Conservation (phyloP, 2,888 invertebrate genomes). For the Agriopis leucophaearia region DNA sequence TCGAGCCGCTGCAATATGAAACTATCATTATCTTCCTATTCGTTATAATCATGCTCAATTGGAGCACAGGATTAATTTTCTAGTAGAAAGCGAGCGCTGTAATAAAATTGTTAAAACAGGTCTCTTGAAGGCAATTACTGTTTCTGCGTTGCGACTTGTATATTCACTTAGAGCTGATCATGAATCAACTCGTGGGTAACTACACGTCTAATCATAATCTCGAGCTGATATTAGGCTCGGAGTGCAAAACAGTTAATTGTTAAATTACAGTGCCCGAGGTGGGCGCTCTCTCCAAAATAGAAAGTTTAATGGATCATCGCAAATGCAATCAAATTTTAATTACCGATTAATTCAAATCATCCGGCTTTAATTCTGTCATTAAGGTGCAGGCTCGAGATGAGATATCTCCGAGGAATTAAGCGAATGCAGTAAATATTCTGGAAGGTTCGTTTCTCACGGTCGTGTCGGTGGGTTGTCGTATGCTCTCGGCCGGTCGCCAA, state of each 20-base stretch:
- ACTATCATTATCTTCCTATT: conserved; percentile 51
- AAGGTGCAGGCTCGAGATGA: conserved; percentile 32
- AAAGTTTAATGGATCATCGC: conserved; percentile 45
- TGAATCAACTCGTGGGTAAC: conserved; percentile 9
- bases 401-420: conserved; percentile 28
- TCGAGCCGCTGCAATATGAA: conserved; percentile 26
- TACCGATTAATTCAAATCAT: conserved; percentile 41
- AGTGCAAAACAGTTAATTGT: conserved; percentile 28
- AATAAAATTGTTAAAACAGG: conserved; percentile 9
- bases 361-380: conserved; percentile 34
- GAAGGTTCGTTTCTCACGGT: conserved; percentile 35
- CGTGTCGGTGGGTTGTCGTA: background rate
- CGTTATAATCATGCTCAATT: conserved; percentile 50
- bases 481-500: conserved; percentile 51
- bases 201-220: background rate
- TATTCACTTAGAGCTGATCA: background rate
- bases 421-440: conserved; percentile 24
- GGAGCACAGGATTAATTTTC: conserved; percentile 49
- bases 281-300: conserved; percentile 31
- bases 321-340: conserved; percentile 46
- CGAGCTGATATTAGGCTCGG: background rate
- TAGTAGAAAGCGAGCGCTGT: conserved; percentile 36
- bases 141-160: background rate
- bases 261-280: conserved; percentile 14
- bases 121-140: conserved; percentile 14